Evolutionary conservation across 2,113 vertebrate genomes (phyloP).

Genomic region (Octodon degus): DNA sequence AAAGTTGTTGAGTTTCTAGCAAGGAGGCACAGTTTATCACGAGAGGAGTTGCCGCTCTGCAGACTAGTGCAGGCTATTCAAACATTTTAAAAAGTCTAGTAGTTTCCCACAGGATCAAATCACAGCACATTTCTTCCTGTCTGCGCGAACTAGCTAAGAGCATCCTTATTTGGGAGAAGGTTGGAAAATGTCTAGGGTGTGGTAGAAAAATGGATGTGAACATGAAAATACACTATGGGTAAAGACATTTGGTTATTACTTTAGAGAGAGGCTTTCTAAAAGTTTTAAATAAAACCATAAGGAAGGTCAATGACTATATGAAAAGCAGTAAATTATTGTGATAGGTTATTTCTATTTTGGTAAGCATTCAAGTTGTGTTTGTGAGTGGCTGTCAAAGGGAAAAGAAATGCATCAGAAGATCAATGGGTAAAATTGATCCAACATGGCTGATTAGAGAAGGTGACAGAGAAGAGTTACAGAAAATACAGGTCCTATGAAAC

Average conservation of each 20-base stretch:
- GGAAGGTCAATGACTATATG: background rate
- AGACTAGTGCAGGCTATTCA: background rate
- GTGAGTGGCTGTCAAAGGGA: background rate
- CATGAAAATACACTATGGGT: background rate
- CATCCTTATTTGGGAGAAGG: background rate
- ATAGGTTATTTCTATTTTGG: background rate
- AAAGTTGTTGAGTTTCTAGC: conserved; percentile 14
- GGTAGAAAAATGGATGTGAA: background rate
- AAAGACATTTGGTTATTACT: background rate
- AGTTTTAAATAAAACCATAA: background rate
- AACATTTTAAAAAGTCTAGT: background rate
- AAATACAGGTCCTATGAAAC: background rate
- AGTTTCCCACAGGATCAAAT: background rate
- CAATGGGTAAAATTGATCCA: background rate
- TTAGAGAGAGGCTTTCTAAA: background rate
- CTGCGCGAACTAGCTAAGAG: background rate
- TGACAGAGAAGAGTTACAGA: background rate
- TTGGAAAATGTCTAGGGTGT: background rate
- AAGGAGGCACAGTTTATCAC: background rate
- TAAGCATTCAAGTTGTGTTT: background rate
- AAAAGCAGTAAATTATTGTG: background rate
- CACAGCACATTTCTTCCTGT: background rate
- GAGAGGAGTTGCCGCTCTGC: conserved; percentile 6
- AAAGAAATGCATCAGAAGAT: background rate
- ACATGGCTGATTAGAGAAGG: background rate